Percentiles rank a stretch among this genome's conserved stretches.
Conservation (phyloP, 2,113 vertebrate genomes). For the Phrynosoma blainvillii region DNA sequence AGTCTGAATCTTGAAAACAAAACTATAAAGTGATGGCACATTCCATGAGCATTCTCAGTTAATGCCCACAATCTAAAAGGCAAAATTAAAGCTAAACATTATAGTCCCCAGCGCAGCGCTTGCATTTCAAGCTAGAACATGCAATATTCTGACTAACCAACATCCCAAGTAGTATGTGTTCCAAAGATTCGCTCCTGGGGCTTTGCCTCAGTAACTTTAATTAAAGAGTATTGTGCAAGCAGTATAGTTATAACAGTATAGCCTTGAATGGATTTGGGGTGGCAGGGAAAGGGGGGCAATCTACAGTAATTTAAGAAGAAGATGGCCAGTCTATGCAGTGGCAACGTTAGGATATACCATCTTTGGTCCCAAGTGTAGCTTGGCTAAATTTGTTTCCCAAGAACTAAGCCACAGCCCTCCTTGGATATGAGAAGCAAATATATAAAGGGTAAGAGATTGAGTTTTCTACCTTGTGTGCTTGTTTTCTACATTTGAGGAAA, state of each 20-base stretch:
- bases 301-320: background rate
- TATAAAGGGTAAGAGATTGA: background rate
- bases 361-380: background rate
- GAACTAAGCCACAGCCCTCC: background rate
- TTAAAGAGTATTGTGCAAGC: background rate
- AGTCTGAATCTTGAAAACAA: background rate
- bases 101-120: background rate
- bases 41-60: background rate
- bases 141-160: background rate
- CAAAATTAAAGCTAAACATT: background rate
- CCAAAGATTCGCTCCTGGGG: background rate
- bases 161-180: background rate
- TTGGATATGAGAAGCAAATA: background rate
- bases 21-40: background rate
- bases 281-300: background rate
- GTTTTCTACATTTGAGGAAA: background rate
- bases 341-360: background rate
- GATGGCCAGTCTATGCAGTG: background rate
- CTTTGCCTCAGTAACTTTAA: constrained; percentile 1
- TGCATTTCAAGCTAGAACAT: background rate
- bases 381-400: background rate
- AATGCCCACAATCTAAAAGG: background rate
- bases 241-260: background rate
- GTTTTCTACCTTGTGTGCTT: background rate
- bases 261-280: background rate